Conservation (phyloP, 2,797 vertebrate genomes). For the Falco concolor region DNA sequence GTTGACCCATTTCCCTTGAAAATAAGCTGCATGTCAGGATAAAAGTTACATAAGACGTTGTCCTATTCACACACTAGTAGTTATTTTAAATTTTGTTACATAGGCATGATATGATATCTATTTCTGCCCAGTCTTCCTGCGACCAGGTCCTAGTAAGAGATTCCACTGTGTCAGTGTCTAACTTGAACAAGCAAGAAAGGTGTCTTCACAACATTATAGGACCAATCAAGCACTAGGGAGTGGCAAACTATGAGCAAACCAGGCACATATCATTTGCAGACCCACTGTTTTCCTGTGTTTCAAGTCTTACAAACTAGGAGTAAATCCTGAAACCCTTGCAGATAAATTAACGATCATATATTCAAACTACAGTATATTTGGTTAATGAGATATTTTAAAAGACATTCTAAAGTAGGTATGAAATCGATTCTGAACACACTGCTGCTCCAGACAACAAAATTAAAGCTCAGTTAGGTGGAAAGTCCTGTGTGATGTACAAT, state of each 20-base stretch:
- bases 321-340: not conserved
- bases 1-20: not conserved
- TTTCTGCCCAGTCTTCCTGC: not conserved
- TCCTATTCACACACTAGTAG: not conserved
- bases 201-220: not conserved
- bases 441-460: not conserved
- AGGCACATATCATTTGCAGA: rapidly evolving
- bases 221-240: not conserved
- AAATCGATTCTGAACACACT: not conserved
- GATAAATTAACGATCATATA: not conserved
- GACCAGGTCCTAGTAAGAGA: not conserved
- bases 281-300: not conserved
- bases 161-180: not conserved
- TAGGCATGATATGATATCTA: not conserved
- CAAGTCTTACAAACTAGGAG: not conserved
- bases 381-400: not conserved
- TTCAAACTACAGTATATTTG: not conserved
- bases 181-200: not conserved
- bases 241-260: not conserved
- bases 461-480: not conserved
- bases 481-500: not conserved
- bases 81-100: not conserved
- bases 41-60: not conserved
- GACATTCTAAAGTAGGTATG: not conserved
- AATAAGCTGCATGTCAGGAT: not conserved